A percentile compares a stretch with the other conserved stretches of the same genome.
Conservation (phyloP, 2,113 vertebrate species). For the Dunckerocampus dactyliophorus region DNA sequence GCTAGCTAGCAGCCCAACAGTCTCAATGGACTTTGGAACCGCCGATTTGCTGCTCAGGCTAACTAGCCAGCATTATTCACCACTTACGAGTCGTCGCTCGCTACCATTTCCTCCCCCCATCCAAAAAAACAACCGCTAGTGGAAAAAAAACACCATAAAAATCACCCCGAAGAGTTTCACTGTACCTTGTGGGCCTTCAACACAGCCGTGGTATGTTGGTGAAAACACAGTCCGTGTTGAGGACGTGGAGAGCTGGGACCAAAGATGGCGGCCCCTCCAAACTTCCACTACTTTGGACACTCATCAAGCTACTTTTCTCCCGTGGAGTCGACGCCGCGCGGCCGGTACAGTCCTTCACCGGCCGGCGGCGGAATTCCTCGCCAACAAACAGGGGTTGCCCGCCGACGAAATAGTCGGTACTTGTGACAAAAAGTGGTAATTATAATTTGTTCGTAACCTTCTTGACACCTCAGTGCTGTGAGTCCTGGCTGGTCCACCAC, state of each 20-base stretch:
- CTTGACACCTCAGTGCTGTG: slow-evolving; percentile 75
- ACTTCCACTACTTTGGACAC: slow-evolving; percentile 98
- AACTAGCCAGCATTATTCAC: slow-evolving; percentile 50
- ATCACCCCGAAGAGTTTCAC: slow-evolving; percentile 26
- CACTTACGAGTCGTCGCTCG: slow-evolving; percentile 44
- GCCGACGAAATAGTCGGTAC: too few species aligned
- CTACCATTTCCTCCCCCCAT: slow-evolving; percentile 12
- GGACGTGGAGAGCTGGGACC: slow-evolving; percentile 95
- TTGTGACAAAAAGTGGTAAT: too few species aligned
- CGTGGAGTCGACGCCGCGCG: slow-evolving; percentile 38
- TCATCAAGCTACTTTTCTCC: slow-evolving; percentile 92
- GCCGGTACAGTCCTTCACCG: slow-evolving; percentile 21
- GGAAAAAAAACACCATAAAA: neutral
- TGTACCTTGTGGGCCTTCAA: slow-evolving; percentile 84
- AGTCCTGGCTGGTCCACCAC: slow-evolving; percentile 14
- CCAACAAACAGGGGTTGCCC: too few species aligned
- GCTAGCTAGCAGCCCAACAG: slow-evolving; percentile 60
- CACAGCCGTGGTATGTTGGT: slow-evolving; percentile 79
- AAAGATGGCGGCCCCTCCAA: slow-evolving; percentile 98
- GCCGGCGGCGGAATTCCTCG: slow-evolving; percentile 8
- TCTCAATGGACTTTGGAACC: slow-evolving; percentile 63
- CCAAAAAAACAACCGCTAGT: slow-evolving; percentile 8
- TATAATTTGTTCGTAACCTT: slow-evolving; percentile 63
- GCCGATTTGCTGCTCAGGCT: slow-evolving; percentile 39
- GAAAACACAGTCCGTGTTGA: slow-evolving; percentile 84